Base-by-base conservation (phyloP, 2,113 vertebrate genomes). In the Ceratotherium simum region DNA sequence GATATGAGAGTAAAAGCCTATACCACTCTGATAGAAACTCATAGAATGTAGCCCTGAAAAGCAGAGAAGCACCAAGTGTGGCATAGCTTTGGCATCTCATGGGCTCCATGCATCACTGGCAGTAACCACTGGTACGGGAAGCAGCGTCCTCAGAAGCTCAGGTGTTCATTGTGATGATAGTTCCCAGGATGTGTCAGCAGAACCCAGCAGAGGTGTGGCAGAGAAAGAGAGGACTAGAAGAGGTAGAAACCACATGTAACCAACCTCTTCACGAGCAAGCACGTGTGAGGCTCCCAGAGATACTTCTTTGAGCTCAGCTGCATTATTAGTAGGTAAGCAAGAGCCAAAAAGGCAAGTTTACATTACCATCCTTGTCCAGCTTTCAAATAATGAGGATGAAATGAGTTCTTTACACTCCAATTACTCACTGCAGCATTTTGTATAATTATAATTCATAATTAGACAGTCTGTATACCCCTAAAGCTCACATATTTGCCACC, bases 331-430 rank as follows among this genome's bases (percentile, higher is more conserved):
- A 79, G n/a, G 14, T 31, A 90, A 94, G n/a, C 20, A 60, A 95
- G 23, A 95, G 16, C 17, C 82, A 81, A 17, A 81, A n/a, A 76
- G 6, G 3, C 51, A 72, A 27, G 18, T 46, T 73, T n/a, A 33
- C 23, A 86, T 73, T 56, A 51, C 3, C 39, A 84, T 54, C 42
- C 33, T 64, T 81, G n/a, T 12, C 42, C 7, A 42, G 29, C 18
- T 95, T 90, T 92, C 78, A 93, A 95, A 83, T 85, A 79, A 87
- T 56, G n/a, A 64, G 70, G 42, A 54, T 56, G 39, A 70, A 56
- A 87, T 81, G 29, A 72, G 31, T 90, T 82, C 31, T 87, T 93
- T 56, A 82, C 33, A 46, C 46, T 86, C 29, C 27, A 79, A 6
- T 79, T 65, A 95, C 62, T 94, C 70, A 79, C 3, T 27, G 17